Base-by-base conservation (phyloP, 2,888 invertebrate species). In the Ceraclea dissimilis region DNA sequence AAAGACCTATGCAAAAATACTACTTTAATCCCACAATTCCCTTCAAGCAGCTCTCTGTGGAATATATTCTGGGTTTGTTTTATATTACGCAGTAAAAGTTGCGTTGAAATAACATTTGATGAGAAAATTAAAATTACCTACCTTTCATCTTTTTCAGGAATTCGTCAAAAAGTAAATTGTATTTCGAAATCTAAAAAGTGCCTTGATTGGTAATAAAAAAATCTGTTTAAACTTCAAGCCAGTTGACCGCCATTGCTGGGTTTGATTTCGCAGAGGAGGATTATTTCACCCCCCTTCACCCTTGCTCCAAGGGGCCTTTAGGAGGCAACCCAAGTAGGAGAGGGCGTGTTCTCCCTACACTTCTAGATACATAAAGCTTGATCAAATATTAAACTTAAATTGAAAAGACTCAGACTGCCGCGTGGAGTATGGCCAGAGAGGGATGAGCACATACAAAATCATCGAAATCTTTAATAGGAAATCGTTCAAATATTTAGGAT, bases 231-330 rank as follows among this genome's bases (percentile, higher is more conserved):
- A 61, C 59, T 59, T 59, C 57, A 51, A 51, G 58, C 46, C 49
- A 46, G 52, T 57, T 51, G 58, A 61, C 60, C 58, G 60, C 58
- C 60, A 61, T 61, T 61, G 58, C 58, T 61, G 54, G 59, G 59
- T 57, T 61, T 61, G 61, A 61, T 61, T 61, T 61, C 61, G 57
- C 59, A 61, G 59, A 61, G 59, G 59, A 51, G 57, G 20, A 43
- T 16, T 48, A 46, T 48, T 49, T 33, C 47, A 31, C 20, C 11
- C 53, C 31, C 31, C 34, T 22, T n/a, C 48, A 50, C n/a, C 48
- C 51, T 26, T 44, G 51, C 31, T n/a, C n/a, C 22, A 16, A 17
- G 26, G 17, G 47, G 8, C 48, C 2, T 4, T 18, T 8, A 13
- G 39, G 13, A 4, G 20, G 19, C 8, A 11, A 5, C 10, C 49